These are phyloP conservation scores for Epizoanthus stellaris DNA, from an alignment of 92 coral and sea anemone species.

Conservation along the genomic window DNA sequence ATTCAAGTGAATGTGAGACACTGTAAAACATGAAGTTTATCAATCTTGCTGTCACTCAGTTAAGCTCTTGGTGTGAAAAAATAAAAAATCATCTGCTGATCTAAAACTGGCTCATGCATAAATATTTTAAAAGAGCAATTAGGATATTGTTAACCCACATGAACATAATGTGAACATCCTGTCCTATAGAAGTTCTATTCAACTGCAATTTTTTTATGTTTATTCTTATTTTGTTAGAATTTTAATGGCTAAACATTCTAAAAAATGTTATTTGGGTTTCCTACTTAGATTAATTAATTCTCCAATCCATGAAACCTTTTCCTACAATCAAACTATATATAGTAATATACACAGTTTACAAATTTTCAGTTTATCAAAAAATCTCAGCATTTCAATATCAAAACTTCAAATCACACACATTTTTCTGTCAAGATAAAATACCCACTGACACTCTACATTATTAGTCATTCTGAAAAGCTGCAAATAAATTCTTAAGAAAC, in stretches of 20 bases:
- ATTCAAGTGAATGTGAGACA: not conserved
- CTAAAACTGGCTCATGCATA: not conserved
- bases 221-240: not conserved
- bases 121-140: not conserved
- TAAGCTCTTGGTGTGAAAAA: not conserved
- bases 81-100: constrained; percentile 8
- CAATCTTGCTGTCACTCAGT: not conserved
- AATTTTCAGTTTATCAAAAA: not conserved
- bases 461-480: not conserved
- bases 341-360: not conserved
- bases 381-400: constrained; percentile 4
- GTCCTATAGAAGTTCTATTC: not conserved
- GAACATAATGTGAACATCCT: not conserved
- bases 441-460: not conserved
- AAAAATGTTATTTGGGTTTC: not conserved
- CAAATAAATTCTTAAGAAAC: not conserved
- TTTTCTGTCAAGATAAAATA: not conserved
- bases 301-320: not conserved
- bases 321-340: not conserved
- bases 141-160: not conserved
- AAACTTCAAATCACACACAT: not conserved
- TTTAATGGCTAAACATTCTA: constrained; percentile 3
- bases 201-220: not conserved
- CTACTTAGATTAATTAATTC: not conserved
- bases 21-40: not conserved